Conservation (phyloP, 2,888 invertebrate species). For the Drosophila anomalata region DNA sequence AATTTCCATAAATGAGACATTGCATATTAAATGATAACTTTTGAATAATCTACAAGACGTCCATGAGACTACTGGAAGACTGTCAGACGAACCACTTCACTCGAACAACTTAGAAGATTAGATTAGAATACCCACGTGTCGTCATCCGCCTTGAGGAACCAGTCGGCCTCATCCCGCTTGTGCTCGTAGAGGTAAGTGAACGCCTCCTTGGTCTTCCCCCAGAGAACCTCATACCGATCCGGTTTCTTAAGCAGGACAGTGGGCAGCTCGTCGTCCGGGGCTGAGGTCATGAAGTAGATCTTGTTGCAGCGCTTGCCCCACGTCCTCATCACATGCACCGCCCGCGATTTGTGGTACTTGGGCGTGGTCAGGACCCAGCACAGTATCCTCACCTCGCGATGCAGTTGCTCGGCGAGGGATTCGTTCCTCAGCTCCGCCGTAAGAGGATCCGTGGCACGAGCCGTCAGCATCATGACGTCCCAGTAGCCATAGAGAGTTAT, state of each 20-base stretch:
- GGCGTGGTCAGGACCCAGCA: conserved; percentile 99
- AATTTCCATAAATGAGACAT: too few relatives aligned
- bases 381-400: conserved; percentile 91
- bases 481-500: conserved; percentile 48
- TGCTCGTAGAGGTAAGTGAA: conserved; percentile 94
- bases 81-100: too few relatives aligned
- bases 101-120: background rate
- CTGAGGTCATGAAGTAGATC: conserved; percentile 93
- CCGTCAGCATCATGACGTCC: conserved; percentile 46
- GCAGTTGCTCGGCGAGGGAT: conserved; percentile 87
- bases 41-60: too few relatives aligned
- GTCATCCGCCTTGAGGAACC: conserved; percentile 99
- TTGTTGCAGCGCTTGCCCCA: conserved; percentile 97
- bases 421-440: background rate
- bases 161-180: conserved; percentile 93
- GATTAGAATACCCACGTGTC: conserved; percentile 90
- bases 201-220: conserved; percentile 98
- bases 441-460: background rate
- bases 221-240: conserved; percentile 94
- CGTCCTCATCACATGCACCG: conserved; percentile 95
- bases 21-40: too few relatives aligned
- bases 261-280: conserved; percentile 89
- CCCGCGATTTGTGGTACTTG: conserved; percentile 92
- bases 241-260: conserved; percentile 89
- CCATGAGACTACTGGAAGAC: too few relatives aligned